phyloP scores from a whole-genome alignment of 2,113 vertebrate species.

The Calypte anna region DNA sequence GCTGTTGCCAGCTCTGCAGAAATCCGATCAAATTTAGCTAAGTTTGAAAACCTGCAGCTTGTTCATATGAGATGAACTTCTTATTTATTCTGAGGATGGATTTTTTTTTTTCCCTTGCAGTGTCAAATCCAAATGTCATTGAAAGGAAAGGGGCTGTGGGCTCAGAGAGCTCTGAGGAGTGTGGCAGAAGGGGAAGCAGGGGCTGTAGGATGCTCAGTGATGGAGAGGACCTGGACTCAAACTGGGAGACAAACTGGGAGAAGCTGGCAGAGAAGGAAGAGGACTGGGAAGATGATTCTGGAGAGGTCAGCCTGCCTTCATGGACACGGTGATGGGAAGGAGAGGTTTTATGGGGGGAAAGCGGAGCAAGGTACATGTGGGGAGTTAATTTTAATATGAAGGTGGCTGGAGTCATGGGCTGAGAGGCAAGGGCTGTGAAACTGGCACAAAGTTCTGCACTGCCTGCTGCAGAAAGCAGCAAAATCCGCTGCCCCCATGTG shows the following conservation, averaged over 20 bases:
- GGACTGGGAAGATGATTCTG: background rate
- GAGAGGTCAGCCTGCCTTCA: background rate
- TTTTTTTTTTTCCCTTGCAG: background rate
- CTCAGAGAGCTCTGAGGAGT: background rate
- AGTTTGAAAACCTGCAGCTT: background rate
- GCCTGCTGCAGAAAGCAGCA: background rate
- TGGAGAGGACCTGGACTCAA: accelerated
- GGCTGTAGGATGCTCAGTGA: background rate
- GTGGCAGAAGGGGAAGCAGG: background rate
- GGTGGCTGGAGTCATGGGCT: background rate
- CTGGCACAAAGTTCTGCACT: background rate
- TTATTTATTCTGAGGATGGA: background rate
- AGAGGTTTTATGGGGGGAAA: background rate
- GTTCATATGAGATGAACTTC: background rate
- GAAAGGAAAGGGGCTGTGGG: accelerated
- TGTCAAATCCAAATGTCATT: background rate
- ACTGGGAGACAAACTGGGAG: background rate
- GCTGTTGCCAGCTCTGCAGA: background rate
- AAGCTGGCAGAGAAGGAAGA: background rate
- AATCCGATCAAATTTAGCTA: background rate
- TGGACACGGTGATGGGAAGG: background rate
- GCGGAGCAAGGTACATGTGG: accelerated
- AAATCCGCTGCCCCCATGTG: background rate
- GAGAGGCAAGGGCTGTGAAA: background rate
- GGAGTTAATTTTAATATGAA: background rate